Conservation (phyloP, 2,888 invertebrate species). For the Schrankia costaestrigalis region DNA sequence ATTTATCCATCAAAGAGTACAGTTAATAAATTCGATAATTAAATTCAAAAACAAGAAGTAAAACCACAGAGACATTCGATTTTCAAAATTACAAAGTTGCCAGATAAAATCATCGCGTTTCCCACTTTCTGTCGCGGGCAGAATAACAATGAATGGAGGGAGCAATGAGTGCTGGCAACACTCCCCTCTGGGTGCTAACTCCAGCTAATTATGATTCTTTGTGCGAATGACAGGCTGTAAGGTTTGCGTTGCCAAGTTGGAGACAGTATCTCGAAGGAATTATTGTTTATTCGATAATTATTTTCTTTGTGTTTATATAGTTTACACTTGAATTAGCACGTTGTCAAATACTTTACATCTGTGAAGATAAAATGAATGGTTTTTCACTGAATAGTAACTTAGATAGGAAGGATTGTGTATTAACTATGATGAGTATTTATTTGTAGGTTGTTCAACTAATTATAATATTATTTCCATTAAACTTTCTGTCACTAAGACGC, state of each 20-base stretch:
- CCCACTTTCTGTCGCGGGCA: conserved; percentile 18
- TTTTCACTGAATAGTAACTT: too few relatives aligned
- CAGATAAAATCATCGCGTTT: conserved; percentile 15
- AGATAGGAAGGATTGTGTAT: too few relatives aligned
- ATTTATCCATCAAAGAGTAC: conserved; percentile 8
- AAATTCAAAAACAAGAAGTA: conserved; percentile 9
- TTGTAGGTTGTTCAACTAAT: too few relatives aligned
- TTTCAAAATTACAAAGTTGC: conserved; percentile 20
- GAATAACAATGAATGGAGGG: conserved; percentile 9
- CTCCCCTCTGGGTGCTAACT: conserved; percentile 6
- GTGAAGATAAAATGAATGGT: too few relatives aligned
- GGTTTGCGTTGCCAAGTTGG: conserved; percentile 18
- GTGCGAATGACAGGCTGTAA: conserved; percentile 30
- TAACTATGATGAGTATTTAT: too few relatives aligned
- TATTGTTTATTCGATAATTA: conserved; percentile 13
- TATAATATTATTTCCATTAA: too few relatives aligned
- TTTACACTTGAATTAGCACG: too few relatives aligned
- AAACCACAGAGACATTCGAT: conserved; percentile 11
- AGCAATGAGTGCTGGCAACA: background rate
- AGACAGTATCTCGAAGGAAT: conserved; percentile 16
- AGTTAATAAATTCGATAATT: conserved; percentile 20
- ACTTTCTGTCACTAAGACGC: too few relatives aligned
- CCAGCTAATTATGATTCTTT: conserved; percentile 36
- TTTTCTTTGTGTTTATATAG: conserved; percentile 4
- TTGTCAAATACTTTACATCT: too few relatives aligned